A percentile compares a stretch with the other conserved stretches of the same genome.
Evolutionary conservation across 1,140 invertebrate species (phyloP).

Genomic region (Brachionus koreanus): DNA sequence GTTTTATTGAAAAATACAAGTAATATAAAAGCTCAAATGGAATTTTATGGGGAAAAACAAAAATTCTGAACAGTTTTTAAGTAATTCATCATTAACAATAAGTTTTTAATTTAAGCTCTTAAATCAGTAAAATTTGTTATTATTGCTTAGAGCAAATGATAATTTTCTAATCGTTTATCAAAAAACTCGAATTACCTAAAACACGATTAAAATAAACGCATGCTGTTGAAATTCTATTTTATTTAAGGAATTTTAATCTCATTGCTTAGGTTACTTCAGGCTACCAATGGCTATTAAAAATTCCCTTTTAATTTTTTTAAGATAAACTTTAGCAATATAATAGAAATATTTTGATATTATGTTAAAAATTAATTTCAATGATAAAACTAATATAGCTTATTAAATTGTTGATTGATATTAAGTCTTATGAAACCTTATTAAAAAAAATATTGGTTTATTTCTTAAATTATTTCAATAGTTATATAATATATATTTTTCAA

Average conservation of each 20-base stretch:
- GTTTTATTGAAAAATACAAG: background rate
- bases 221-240: background rate
- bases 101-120: background rate
- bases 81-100: conserved; percentile 9
- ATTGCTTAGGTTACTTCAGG: background rate
- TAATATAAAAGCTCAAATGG: background rate
- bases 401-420: too few relatives aligned
- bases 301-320: too few relatives aligned
- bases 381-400: too few relatives aligned
- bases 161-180: background rate
- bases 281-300: too few relatives aligned
- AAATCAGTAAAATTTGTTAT: background rate
- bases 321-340: too few relatives aligned
- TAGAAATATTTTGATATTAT: too few relatives aligned
- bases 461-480: background rate
- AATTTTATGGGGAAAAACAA: background rate
- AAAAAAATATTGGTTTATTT: too few relatives aligned
- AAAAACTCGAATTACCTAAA: background rate
- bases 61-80: background rate
- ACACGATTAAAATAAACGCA: background rate
- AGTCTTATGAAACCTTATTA: too few relatives aligned
- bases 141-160: background rate
- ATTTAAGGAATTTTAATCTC: background rate
- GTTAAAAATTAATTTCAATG: too few relatives aligned
- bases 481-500: background rate